These are phyloP conservation scores for Xestia ashworthii DNA, from an alignment of 2,888 invertebrate genomes.

Conservation along the genomic window DNA sequence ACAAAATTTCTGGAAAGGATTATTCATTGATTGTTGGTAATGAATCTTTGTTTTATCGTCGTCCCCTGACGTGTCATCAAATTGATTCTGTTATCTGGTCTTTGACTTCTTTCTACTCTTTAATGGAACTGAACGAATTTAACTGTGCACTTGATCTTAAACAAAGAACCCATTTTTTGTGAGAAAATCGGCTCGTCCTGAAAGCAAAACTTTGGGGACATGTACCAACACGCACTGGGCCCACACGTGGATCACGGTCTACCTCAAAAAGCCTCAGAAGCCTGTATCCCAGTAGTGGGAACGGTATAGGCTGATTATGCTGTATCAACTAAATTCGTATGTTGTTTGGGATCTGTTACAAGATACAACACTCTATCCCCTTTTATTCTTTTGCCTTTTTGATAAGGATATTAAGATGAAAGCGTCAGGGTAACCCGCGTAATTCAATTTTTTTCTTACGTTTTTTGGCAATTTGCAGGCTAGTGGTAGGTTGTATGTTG, in stretches of 20 bases:
- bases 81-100: background rate
- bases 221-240: background rate
- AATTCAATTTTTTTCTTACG: too few species aligned
- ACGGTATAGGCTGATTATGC: background rate
- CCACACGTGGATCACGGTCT: too few species aligned
- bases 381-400: background rate
- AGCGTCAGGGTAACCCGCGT: too few species aligned
- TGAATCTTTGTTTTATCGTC: background rate
- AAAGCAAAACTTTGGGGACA: background rate
- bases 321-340: background rate
- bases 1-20: constrained; percentile 28
- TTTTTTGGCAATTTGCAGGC: too few species aligned
- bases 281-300: too few species aligned
- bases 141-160: background rate
- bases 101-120: background rate
- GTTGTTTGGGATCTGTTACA: background rate
- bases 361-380: background rate
- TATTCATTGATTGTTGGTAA: constrained; percentile 10
- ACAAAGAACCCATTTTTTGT: background rate
- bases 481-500: too few species aligned
- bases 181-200: too few species aligned
- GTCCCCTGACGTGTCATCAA: background rate
- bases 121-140: background rate
- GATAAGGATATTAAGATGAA: background rate
- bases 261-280: background rate